Evolutionary conservation across 2,113 vertebrate genomes (phyloP), one percentile per base, ranked within the genome.

Genomic region (Callochromis pleurospilus): DNA sequence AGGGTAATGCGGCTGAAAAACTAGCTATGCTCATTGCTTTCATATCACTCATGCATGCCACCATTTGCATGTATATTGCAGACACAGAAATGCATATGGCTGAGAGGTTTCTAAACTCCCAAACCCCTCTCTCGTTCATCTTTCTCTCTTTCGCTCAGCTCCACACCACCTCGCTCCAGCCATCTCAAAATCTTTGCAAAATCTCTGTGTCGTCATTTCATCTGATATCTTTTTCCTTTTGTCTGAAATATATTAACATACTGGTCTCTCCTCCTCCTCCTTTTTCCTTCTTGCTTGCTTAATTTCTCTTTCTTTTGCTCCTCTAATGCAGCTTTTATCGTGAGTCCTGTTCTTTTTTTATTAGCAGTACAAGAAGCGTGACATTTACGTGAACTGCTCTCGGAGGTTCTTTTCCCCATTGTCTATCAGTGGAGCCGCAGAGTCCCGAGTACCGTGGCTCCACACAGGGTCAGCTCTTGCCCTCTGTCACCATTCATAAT

Each of bases 11-110:
- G 53, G 85, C 80, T 79, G 86, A 86, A 83, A 86, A 82, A 70
- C 47, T 36, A 68, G 80, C 85, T 90, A 83, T 83, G 65, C 89
- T 92, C 83, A 86, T 86, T 83, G 90, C 92, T 89, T 89, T 90
- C 73, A 90, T 84, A 79, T 91, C 89, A 73, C 86, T 87, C 82
- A 88, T 88, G 90, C 88, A 88, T 90, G 87, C 86, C 24, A 38
- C 82, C 82, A 94, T 95, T 96, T 96, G 91, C 93, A 93, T 95
- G 90, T 91, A 93, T 94, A 93, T 94, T 95, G 89, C 93, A 92
- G 85, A 86, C 87, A 89, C 54, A 92, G 88, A 92, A 88, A 93
- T 88, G 86, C 89, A 90, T 90, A 93, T 92, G 88, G 88, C 84
- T 91, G 81, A 90, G 81, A 88, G 88, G 83, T 90, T 92, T 92